Evolutionary conservation across 2,797 vertebrate genomes (phyloP), one percentile per base, ranked within the genome.

Genomic region (Tragopan temminckii): DNA sequence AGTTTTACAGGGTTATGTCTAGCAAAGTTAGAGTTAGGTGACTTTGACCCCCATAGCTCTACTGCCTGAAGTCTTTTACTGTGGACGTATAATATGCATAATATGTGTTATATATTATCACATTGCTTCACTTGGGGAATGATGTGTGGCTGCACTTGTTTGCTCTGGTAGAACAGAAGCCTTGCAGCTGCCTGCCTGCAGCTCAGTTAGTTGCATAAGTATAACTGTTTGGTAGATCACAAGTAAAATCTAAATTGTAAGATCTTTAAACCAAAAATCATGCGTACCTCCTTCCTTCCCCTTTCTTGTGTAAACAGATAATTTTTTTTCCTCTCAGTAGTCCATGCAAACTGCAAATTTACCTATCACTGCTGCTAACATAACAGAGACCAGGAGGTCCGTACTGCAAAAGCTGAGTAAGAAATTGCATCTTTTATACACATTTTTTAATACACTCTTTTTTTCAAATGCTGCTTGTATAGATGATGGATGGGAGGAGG

Each of bases 191-290:
- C 42, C 29, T 38, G 0, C 2, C 84, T 76, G 36, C 1, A 7
- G 13, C 50, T 6, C 29, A 15, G 18, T 69, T 62, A 69, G 42
- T 46, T 85, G 64, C 20, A 5, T 8, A 11, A 77, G n/a, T 3
- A 2, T 59, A 85, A 31, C 27, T 0, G 0, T 17, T 84, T 4
- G 8, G 12, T 24, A 24, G 15, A 9, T 85, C 19, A 25, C 6
- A 10, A 14, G 3, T 20, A 33, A 59, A 1, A 5, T 57, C 59
- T 61, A 71, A 64, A 67, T 66, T 45, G 15, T 66, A 36, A 64
- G 7, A 13, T 78, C 38, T 82, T 42, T 89, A 53, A 27, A 74
- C 21, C 24, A 57, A 52, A 45, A 82, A 42, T 57, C 19, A 7
- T 57, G 16, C 16, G 36, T 5, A 6, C 24, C 15, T 82, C 11